Conservation (phyloP, 2,888 invertebrate genomes). For the Ariolimax columbianus region DNA sequence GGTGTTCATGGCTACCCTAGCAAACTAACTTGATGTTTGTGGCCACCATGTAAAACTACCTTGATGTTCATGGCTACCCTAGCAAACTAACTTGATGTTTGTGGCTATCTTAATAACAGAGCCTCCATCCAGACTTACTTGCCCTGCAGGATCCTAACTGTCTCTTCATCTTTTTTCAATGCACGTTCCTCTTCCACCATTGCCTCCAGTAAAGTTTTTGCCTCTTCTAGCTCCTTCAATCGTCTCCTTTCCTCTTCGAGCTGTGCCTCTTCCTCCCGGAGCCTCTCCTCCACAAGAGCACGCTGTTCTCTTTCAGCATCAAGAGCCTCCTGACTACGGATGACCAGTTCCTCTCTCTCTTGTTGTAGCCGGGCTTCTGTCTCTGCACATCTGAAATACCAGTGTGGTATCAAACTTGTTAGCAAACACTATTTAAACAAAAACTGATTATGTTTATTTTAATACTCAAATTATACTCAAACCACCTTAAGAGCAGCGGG, state of each 20-base stretch:
- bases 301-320: conserved; percentile 78
- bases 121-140: conserved; percentile 59
- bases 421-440: too few species aligned
- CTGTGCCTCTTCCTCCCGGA: conserved; percentile 82
- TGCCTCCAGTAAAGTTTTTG: conserved; percentile 85
- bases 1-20: too few species aligned
- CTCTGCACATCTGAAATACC: conserved; percentile 43
- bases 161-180: conserved; percentile 91
- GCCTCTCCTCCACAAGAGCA: conserved; percentile 80
- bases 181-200: conserved; percentile 89
- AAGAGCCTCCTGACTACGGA: conserved; percentile 36
- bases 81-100: too few species aligned
- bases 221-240: conserved; percentile 86
- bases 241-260: conserved; percentile 84
- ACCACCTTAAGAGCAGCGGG: too few species aligned
- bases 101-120: too few species aligned
- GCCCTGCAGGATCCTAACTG: conserved; percentile 81
- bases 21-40: too few species aligned
- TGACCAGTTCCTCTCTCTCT: conserved; percentile 41
- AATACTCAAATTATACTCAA: too few species aligned
- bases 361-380: conserved; percentile 39
- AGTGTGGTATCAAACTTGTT: too few species aligned
- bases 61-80: too few species aligned
- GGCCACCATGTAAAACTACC: too few species aligned
- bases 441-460: too few species aligned